A percentile compares a stretch with the other conserved stretches of the same genome.
Conservation (phyloP, 2,113 vertebrate species). For the Rattus norvegicus region DNA sequence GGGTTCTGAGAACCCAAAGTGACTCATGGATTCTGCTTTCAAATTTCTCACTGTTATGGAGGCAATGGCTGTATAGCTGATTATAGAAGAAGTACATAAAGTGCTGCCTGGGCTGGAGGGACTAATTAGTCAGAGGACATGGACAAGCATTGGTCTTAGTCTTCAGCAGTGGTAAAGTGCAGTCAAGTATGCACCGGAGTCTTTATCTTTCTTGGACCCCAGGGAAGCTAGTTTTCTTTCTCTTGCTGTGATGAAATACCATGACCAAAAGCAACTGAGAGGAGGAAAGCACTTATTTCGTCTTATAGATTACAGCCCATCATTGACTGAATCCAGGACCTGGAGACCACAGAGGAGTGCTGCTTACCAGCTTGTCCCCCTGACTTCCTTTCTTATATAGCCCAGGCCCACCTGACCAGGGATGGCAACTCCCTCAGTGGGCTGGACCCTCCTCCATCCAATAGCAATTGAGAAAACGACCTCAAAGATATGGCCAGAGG, state of each 20-base stretch:
- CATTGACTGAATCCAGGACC: not conserved
- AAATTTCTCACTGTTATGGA: slow-evolving; percentile 1
- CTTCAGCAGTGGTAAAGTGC: not conserved
- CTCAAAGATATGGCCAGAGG: not conserved
- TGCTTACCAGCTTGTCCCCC: not conserved
- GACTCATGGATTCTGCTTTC: not conserved
- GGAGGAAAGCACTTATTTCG: not conserved
- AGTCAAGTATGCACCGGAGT: not conserved
- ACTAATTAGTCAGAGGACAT: not conserved
- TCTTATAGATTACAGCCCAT: not conserved
- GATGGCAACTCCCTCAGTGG: not conserved
- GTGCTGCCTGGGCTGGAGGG: not conserved
- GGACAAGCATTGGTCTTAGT: not conserved
- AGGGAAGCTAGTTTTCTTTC: not conserved
- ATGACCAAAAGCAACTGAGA: not conserved
- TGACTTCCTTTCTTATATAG: not conserved
- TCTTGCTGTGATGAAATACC: not conserved
- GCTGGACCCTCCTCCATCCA: not conserved
- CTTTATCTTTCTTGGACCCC: not conserved
- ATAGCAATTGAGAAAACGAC: not conserved
- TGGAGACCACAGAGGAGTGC: not conserved
- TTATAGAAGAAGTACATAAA: not conserved
- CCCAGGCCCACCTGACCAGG: not conserved
- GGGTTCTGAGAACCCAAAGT: not conserved
- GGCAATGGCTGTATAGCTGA: not conserved